Evolutionary conservation across 2,888 invertebrate species (phyloP), one percentile per base, ranked within the genome.

Genomic region (Ptilodon capucinus): DNA sequence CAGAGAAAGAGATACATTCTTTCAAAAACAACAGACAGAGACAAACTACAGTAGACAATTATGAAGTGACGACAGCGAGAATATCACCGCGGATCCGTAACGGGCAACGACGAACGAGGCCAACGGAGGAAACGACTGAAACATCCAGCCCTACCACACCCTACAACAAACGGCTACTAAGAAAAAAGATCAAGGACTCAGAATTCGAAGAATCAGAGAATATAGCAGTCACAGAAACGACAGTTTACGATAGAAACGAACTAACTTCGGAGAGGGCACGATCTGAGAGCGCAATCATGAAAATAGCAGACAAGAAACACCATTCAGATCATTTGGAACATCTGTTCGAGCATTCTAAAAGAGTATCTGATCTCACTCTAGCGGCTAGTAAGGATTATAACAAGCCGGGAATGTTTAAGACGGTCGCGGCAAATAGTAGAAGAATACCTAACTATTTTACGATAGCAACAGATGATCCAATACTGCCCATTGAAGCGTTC

Each of bases 401-500:
- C 60, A 94, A 93, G n/a, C 93, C 94, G 0, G 94, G 94, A 2
- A 90, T 94, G 84, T 95, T 95, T 74, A 95, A 95, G 77, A 93
- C 94, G 0, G 92, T 95, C 0, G 92, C 94, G 0, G 89, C 89
- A 0, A 91, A 89, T 44, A 94, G 93, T 60, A 91, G 95, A 57
- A 86, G 93, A 62, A 93, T 94, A 68, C 93, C 94, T 3, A 93
- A 92, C 65, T 94, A 95, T 67, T 94, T 95, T 62, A 95, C 95
- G 17, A 93, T 96, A 79, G 93, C 94, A 0, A 95, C 95, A 0
- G 95, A 96, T 58, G 95, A 96, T 73, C 95, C 96, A 0, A 95
- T 95, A 44, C 84, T 96, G 42, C 96, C 96, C 0, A 95, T 96
- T 54, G 95, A 96, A 81, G 95, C 95, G 0, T 95, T 96, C 81